Evolutionary conservation across 2,113 vertebrate species (phyloP), one percentile per base, ranked within the genome.

Genomic region (Pandion haliaetus): DNA sequence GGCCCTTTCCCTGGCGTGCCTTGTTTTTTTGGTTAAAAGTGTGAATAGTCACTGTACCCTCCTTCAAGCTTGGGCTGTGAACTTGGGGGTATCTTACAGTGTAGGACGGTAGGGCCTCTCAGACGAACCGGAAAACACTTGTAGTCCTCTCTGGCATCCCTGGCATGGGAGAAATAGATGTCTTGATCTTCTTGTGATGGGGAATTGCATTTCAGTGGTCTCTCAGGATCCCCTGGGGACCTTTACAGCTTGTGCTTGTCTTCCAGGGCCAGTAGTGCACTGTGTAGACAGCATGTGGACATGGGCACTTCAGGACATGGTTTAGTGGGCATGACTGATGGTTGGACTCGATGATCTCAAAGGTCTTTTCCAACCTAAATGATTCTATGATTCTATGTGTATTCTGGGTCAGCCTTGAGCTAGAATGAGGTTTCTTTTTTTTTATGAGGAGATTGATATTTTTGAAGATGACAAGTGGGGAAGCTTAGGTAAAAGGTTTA

Each of bases 1-100:
- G 34, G 9, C 4, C 11, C 20, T 69, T 86, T 93, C 40, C 19
- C 31, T 2, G 0, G 2, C 0, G 1, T 47, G 10, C 24, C 26
- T 65, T 59, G 18, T 14, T 10, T 47, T 86, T 83, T 32, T 42
- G 32, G 10, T 36, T 58, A 40, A 66, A 78, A 38, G 9, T 8
- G 10, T 40, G 21, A 38, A n/a, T 17, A 82, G 57, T 32, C 38
- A 65, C 2, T 4, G 19, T 24, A 62, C 23, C 6, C 18, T 34
- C 10, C 36, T 44, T 12, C 45, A 23, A 58, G 14, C 47, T 32
- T 23, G 20, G 9, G 31, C 2, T 2, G 0, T 31, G 50, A 83
- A 61, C 13, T 19, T 59, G 38, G 10, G 13, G 3, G 3, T 54
- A 10, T 54, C 25, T 52, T 45, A 10, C 17, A 40, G 25, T 2